Evolutionary conservation across 2,888 invertebrate genomes (phyloP), one percentile per base, ranked within the genome.

Genomic region (Zonitis immaculata): DNA sequence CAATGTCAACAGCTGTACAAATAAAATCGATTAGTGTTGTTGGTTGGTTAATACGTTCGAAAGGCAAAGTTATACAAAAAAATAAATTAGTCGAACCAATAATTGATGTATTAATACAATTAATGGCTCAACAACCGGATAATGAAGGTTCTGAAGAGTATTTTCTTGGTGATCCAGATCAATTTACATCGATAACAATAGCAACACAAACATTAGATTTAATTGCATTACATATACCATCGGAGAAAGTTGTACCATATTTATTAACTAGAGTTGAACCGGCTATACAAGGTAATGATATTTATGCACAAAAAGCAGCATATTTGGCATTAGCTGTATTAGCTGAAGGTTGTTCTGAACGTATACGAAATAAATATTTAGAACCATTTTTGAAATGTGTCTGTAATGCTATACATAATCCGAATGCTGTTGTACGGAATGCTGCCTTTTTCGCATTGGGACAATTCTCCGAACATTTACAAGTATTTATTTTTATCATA

Each of bases 401-500:
- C 11, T 85, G 85, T 68, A 78, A 80, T 51, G 90, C 89, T 16
- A 85, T 90, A 44, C 79, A 78, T 30, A 86, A 88, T 72, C 73
- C 78, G 0, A 78, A 80, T 54, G 77, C 82, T 0, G 76, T 83
- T 7, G 88, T 90, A 5, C 79, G 87, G 45, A 88, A 87, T 72
- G 85, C 88, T 1, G 89, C 89, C 0, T 80, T 91, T 44, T 90
- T 88, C 76, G 86, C 89, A 0, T 76, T 91, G 4, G 90, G 89
- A 0, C 89, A 90, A 72, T 90, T 89, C 73, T 85, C 89, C 0
- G 90, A 91, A 71, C 83, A 86, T 76, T 75, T 91, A 44, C 89
- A 86, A 75, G 81, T 81, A 53, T 54, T 47, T 42, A 16, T 46
- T 3, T 46, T 26, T 1, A 9, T 25, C n/a, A 16, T n/a, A n/a